Evolutionary conservation across 2,797 vertebrate genomes (phyloP), one percentile per base, ranked within the genome.

Genomic region (Schizopygopsis pylzovi): DNA sequence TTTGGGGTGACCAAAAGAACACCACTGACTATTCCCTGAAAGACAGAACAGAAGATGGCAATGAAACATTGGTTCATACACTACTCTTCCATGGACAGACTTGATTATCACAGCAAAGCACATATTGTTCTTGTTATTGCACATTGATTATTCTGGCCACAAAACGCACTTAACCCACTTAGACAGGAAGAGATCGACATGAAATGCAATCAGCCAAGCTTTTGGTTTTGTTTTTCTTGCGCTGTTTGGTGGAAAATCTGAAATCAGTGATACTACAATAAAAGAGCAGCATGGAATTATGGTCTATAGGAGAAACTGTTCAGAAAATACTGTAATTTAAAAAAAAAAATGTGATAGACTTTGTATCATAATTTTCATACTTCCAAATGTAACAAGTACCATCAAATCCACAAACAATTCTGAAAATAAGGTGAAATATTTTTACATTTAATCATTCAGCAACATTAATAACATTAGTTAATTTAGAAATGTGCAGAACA

Each of bases 1-100:
- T 99, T 99, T 92, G 98, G 98, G 1, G 98, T 99, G 92, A 99
- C 96, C 91, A 99, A 95, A 90, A 99, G 94, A 90, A 99, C 98
- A 83, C 98, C 98, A 85, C 95, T 99, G 89, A 99, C 98, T 0
- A 97, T 96, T 72, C 98, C 98, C 98, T 99, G 92, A 88, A 61
- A 71, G 39, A 81, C 8, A 73, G 45, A 87, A 91, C 68, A 90
- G 49, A 18, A 61, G 25, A 82, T 15, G 49, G 22, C n/a, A 52
- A 56, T 13, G 2, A 47, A 33, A 52, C 41, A 67, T 77, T 12
- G 52, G 43, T 39, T 1, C 7, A 11, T 70, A n/a, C 22, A 73
- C 16, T 33, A 16, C 33, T 13, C 18, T 39, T 54, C 18, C 15
- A 28, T 54, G 49, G 16, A 16, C 5, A 76, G 71, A 2, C 13